phyloP scores from a whole-genome alignment of 2,797 vertebrate genomes.

The Sphenodon punctatus region DNA sequence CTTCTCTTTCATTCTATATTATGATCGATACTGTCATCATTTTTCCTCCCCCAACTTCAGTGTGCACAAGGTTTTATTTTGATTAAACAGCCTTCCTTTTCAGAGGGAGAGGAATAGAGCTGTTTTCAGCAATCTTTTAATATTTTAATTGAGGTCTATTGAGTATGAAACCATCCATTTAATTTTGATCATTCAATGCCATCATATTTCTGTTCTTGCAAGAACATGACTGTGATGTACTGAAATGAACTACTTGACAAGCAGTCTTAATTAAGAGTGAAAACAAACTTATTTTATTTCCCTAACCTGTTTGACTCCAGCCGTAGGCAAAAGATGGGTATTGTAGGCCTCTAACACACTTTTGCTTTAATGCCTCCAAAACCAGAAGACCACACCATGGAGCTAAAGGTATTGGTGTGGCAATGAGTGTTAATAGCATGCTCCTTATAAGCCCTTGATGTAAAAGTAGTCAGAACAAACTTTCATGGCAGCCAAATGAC shows the following conservation, averaged over 20 bases:
- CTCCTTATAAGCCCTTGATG: neutral
- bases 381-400: rapidly evolving
- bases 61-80: neutral
- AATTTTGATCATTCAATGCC: neutral
- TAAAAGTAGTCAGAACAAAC: neutral
- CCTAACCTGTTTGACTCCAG: neutral
- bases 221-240: neutral
- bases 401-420: neutral
- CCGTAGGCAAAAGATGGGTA: neutral
- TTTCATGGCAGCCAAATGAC: too few relatives aligned
- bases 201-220: neutral
- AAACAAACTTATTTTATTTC: neutral
- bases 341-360: too few relatives aligned
- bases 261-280: neutral
- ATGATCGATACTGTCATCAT: neutral
- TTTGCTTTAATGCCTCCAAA: neutral
- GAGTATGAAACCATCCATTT: constrained; percentile 1
- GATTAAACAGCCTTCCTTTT: neutral
- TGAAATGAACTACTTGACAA: neutral
- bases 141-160: neutral
- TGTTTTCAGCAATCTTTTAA: neutral
- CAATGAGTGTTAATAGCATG: neutral
- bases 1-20: neutral
- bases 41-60: neutral
- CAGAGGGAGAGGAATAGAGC: neutral